These are phyloP conservation scores for Polyommatus iphigenia DNA, from an alignment of 2,888 invertebrate genomes.

Conservation along the genomic window DNA sequence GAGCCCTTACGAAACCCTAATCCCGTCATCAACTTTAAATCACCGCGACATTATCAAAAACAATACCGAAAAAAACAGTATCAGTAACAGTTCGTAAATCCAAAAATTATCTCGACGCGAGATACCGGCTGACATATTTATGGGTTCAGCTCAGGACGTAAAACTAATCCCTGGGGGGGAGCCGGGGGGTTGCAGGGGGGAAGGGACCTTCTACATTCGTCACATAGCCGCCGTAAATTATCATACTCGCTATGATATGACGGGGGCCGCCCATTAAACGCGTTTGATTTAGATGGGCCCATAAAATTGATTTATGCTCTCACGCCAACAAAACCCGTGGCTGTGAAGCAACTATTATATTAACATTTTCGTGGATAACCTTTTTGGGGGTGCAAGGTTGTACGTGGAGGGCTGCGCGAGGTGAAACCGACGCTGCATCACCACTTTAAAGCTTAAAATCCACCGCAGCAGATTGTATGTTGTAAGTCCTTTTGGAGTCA, in stretches of 20 bases:
- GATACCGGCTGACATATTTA: constrained; percentile 78
- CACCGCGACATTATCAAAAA: constrained; percentile 50
- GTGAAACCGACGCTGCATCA: constrained; percentile 44
- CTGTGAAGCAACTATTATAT: constrained; percentile 80
- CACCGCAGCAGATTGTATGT: constrained; percentile 43
- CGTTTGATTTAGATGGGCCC: constrained; percentile 82
- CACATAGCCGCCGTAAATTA: constrained; percentile 81
- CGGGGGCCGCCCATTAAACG: constrained; percentile 81
- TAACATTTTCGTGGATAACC: constrained; percentile 81
- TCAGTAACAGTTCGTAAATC: constrained; percentile 62
- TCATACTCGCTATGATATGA: constrained; percentile 81
- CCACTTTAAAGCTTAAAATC: constrained; percentile 41
- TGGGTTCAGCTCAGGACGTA: constrained; percentile 74
- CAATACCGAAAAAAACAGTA: constrained; percentile 49
- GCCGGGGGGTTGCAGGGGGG: constrained; percentile 52
- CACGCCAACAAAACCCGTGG: constrained; percentile 80
- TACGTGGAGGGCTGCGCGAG: constrained; percentile 48
- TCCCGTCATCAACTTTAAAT: constrained; percentile 43
- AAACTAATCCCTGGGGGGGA: constrained; percentile 69
- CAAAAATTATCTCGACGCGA: constrained; percentile 76
- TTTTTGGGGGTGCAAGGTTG: constrained; percentile 64
- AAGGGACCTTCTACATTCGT: constrained; percentile 80
- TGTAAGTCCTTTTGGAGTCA: constrained; percentile 73
- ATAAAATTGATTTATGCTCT: constrained; percentile 82
- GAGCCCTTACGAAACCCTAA: constrained; percentile 33